These are phyloP conservation scores for Betta splendens DNA, from an alignment of 2,797 vertebrate genomes.

Conservation along the genomic window DNA sequence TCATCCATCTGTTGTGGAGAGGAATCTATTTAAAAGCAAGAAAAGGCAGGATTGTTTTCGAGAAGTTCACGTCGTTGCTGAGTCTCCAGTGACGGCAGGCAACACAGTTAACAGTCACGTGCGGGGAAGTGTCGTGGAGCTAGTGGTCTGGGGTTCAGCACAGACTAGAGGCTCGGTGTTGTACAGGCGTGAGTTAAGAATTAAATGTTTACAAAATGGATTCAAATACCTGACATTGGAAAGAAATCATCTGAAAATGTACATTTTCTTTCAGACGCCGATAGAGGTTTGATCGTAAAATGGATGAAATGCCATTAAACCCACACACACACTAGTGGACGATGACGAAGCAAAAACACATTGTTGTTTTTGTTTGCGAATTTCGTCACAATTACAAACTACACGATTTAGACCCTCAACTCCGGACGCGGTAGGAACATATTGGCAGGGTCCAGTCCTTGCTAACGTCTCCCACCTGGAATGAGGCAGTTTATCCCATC, in stretches of 20 bases:
- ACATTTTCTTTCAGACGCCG: not conserved
- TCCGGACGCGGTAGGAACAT: no score
- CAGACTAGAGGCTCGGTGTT: slow-evolving; percentile 5
- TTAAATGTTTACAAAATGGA: slow-evolving; percentile 4
- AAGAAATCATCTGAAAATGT: no score
- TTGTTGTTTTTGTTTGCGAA: not conserved
- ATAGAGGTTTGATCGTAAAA: not conserved
- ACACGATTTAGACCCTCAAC: no score
- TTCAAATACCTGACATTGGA: no score
- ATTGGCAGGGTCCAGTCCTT: not conserved
- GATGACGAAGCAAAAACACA: not conserved
- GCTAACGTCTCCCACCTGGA: not conserved
- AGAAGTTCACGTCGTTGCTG: slow-evolving; percentile 43
- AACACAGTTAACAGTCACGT: slow-evolving; percentile 6
- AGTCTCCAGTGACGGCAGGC: slow-evolving; percentile 30
- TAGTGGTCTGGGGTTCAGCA: not conserved
- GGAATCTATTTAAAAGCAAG: slow-evolving; percentile 48
- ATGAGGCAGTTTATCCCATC: not conserved
- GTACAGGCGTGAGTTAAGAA: not conserved
- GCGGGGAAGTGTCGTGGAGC: slow-evolving; percentile 3
- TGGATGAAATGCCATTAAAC: not conserved
- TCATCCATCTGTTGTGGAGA: slow-evolving; percentile 60
- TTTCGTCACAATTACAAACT: not conserved
- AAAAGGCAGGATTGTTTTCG: slow-evolving; percentile 30
- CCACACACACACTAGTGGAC: not conserved